Conservation (phyloP, 2,888 invertebrate species). For the Andrena dorsata region DNA sequence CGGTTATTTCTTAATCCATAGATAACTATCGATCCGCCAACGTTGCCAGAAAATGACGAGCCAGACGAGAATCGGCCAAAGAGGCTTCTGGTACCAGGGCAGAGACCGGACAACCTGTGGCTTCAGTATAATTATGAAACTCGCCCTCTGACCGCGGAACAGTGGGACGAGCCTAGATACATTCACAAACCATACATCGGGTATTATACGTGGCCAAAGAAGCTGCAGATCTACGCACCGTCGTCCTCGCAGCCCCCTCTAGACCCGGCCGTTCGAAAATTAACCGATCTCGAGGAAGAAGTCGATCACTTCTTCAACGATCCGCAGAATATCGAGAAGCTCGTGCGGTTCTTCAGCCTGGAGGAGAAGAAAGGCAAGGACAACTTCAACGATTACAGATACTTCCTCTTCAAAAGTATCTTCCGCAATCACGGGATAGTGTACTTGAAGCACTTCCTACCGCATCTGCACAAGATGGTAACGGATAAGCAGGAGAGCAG, state of each 20-base stretch:
- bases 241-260: conserved; percentile 88
- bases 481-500: conserved; percentile 90
- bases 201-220: conserved; percentile 86
- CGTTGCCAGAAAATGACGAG: conserved; percentile 25
- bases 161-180: conserved; percentile 91
- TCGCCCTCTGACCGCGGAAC: conserved; percentile 88
- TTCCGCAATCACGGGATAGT: conserved; percentile 92
- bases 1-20: conserved; percentile 51
- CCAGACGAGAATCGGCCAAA: conserved; percentile 33
- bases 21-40: conserved; percentile 70
- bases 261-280: conserved; percentile 86
- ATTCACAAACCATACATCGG: conserved; percentile 89
- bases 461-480: conserved; percentile 89
- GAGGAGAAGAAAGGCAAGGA: conserved; percentile 95
- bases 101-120: conserved; percentile 91
- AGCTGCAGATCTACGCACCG: conserved; percentile 89
- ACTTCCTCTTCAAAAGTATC: conserved; percentile 91
- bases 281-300: conserved; percentile 89
- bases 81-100: conserved; percentile 85
- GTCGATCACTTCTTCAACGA: conserved; percentile 90
- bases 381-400: conserved; percentile 90
- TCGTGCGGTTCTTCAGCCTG: conserved; percentile 90
- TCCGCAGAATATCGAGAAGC: conserved; percentile 88
- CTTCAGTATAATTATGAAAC: conserved; percentile 89
- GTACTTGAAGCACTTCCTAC: conserved; percentile 88